Conservation (phyloP, 1,140 invertebrate genomes). For the Wiebesia pumilae region DNA sequence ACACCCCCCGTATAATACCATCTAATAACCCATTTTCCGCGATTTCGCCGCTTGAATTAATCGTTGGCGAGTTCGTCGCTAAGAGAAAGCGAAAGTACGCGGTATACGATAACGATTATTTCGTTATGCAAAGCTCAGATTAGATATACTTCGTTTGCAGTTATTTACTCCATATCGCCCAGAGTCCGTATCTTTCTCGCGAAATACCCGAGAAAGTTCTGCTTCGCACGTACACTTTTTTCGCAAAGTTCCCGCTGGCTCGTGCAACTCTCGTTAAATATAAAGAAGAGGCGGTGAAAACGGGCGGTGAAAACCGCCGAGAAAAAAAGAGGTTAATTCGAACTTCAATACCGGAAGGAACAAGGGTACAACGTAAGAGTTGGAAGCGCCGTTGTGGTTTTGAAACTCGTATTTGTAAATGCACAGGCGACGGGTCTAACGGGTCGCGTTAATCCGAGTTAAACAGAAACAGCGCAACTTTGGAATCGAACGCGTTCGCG, state of each 20-base stretch:
- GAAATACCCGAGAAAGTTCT: conserved; percentile 13
- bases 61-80: conserved; percentile 1
- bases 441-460: neutral
- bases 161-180: neutral
- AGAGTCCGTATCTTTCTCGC: neutral
- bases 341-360: neutral
- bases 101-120: neutral
- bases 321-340: neutral
- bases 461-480: neutral
- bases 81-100: conserved; percentile 2
- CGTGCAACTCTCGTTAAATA: too few relatives aligned
- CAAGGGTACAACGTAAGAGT: neutral
- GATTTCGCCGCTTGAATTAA: neutral
- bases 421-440: too few relatives aligned
- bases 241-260: neutral
- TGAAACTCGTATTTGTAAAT: neutral
- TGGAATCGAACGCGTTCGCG: too few relatives aligned
- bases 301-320: neutral
- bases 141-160: neutral
- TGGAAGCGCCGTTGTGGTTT: neutral
- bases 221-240: neutral
- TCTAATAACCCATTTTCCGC: too few relatives aligned
- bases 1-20: too few relatives aligned
- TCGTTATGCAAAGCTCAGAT: neutral
- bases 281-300: neutral